phyloP scores from a whole-genome alignment of 2,797 vertebrate genomes.

The Gymnocypris eckloni region DNA sequence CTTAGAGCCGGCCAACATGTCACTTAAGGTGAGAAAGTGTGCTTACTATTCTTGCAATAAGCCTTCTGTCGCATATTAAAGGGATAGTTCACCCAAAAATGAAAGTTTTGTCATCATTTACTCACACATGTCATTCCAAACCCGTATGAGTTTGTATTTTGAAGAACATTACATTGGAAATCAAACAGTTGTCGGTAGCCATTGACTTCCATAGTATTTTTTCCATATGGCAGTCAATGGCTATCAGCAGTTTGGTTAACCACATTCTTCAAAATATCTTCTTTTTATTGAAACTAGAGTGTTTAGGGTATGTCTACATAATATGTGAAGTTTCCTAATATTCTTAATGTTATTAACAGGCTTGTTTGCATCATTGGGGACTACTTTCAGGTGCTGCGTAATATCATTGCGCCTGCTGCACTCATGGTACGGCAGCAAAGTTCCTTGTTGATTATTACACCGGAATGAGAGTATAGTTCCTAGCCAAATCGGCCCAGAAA shows the following conservation, averaged over 20 bases:
- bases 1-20: background rate
- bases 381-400: too few species aligned
- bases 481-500: too few species aligned
- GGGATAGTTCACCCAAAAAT: background rate
- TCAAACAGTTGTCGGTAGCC: background rate
- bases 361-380: constrained; percentile 40
- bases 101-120: background rate
- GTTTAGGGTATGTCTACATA: background rate
- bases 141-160: background rate
- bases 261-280: background rate
- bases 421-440: too few species aligned
- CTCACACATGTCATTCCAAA: background rate
- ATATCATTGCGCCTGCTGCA: too few species aligned
- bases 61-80: background rate
- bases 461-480: too few species aligned
- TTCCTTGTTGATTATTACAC: too few species aligned
- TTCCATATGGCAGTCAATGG: background rate
- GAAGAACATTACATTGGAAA: background rate
- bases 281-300: background rate
- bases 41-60: background rate
- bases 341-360: too few species aligned
- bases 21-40: constrained; percentile 25
- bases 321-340: background rate
- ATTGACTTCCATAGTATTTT: background rate
- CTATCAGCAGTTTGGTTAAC: too few species aligned